These are phyloP conservation scores for Philopotamus ludificatus DNA, from an alignment of 1,140 invertebrate species.

Conservation along the genomic window DNA sequence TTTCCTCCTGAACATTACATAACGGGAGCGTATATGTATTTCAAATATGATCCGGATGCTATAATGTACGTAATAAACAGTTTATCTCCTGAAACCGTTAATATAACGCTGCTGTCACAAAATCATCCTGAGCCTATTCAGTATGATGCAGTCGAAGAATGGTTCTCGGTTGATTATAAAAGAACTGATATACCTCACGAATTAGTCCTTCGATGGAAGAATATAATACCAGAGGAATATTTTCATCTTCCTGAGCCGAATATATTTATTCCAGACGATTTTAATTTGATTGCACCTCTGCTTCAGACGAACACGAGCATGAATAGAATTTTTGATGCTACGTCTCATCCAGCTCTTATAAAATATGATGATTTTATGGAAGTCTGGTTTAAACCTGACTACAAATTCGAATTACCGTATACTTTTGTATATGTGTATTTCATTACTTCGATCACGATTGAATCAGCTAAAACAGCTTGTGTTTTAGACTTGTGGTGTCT, in stretches of 20 bases:
- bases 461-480: constrained; percentile 58
- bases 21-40: constrained; percentile 70
- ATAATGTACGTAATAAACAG: constrained; percentile 66
- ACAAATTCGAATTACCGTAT: constrained; percentile 81
- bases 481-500: constrained; percentile 51
- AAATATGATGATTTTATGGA: constrained; percentile 63
- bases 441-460: constrained; percentile 63
- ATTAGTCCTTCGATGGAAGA: constrained; percentile 62
- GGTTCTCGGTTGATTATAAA: constrained; percentile 70
- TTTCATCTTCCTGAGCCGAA: constrained; percentile 77
- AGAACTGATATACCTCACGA: constrained; percentile 57
- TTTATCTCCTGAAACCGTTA: constrained; percentile 71
- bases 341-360: constrained; percentile 63
- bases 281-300: constrained; percentile 61
- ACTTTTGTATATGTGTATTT: constrained; percentile 74
- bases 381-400: constrained; percentile 85
- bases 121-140: constrained; percentile 58
- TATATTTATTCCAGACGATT: constrained; percentile 80
- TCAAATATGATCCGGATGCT: constrained; percentile 74
- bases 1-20: constrained; percentile 78
- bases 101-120: constrained; percentile 68
- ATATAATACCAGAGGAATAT: constrained; percentile 55
- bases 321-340: constrained; percentile 27
- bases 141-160: constrained; percentile 67
- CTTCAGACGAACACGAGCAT: not conserved